Conservation (phyloP, 1,140 invertebrate species). For the Bemisia tabaci region DNA sequence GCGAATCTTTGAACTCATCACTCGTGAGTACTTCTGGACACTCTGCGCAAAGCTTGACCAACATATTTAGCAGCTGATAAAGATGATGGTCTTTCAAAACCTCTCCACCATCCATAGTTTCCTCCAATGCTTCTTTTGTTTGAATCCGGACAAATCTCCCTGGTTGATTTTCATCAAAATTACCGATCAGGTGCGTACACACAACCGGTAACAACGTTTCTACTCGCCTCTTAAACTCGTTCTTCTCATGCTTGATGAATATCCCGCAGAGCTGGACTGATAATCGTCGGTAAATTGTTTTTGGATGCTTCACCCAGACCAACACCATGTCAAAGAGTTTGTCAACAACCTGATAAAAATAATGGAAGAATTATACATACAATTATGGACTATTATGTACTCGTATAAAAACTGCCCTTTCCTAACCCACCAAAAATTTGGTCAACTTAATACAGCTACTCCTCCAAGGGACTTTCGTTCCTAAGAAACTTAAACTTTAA, state of each 20-base stretch:
- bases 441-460: too few species aligned
- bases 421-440: too few species aligned
- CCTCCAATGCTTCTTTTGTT: slow-evolving; percentile 15
- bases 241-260: slow-evolving; percentile 55
- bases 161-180: slow-evolving; percentile 17
- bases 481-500: too few species aligned
- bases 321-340: slow-evolving; percentile 49
- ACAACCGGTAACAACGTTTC: slow-evolving; percentile 34
- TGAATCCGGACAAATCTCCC: slow-evolving; percentile 31
- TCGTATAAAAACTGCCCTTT: too few species aligned
- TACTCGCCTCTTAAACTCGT: slow-evolving; percentile 47
- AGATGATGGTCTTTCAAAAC: slow-evolving; percentile 45
- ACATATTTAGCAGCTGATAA: slow-evolving; percentile 51
- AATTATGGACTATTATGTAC: too few species aligned
- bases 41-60: slow-evolving; percentile 42
- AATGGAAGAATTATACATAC: too few species aligned
- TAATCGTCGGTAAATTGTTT: slow-evolving; percentile 40
- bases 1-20: slow-evolving; percentile 20
- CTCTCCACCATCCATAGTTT: slow-evolving; percentile 18
- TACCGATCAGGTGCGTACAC: slow-evolving; percentile 29
- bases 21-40: slow-evolving; percentile 38
- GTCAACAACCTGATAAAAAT: too few species aligned
- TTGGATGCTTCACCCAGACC: slow-evolving; percentile 41
- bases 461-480: too few species aligned
- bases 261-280: slow-evolving; percentile 47